Evolutionary conservation across 2,113 vertebrate species (phyloP).

Genomic region (Phyllostomus discolor): DNA sequence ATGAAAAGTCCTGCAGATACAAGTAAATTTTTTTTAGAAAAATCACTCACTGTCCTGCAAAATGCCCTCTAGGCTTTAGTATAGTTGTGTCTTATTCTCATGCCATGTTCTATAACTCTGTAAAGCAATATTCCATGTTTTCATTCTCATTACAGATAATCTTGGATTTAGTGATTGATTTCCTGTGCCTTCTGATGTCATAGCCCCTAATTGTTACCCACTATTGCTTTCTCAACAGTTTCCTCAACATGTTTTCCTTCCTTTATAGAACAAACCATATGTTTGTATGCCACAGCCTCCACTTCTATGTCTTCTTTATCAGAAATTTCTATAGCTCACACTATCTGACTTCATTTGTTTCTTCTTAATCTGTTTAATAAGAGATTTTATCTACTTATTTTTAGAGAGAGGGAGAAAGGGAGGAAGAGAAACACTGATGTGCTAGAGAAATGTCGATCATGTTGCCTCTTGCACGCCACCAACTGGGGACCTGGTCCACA

Average conservation of each 20-base stretch:
- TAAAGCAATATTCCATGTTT: background rate
- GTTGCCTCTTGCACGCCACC: too few relatives aligned
- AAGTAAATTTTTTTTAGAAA: background rate
- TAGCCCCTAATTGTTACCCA: background rate
- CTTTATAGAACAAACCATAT: background rate
- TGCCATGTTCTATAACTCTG: background rate
- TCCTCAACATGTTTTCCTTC: background rate
- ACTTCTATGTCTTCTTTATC: background rate
- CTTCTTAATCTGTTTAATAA: background rate
- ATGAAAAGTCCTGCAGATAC: constrained; percentile 21
- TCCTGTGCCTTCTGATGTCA: background rate
- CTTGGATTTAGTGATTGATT: background rate
- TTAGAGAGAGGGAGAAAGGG: too few relatives aligned
- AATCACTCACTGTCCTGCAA: background rate
- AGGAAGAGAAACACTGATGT: too few relatives aligned
- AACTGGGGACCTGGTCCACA: too few relatives aligned
- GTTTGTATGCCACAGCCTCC: background rate
- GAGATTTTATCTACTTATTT: background rate
- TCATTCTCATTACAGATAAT: background rate
- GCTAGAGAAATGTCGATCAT: too few relatives aligned
- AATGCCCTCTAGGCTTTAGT: background rate
- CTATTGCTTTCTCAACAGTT: background rate
- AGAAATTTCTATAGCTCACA: background rate
- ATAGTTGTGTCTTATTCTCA: background rate
- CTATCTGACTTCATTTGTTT: background rate